A percentile compares a stretch with the other conserved stretches of the same genome.
Evolutionary conservation across 2,888 invertebrate genomes (phyloP).

Genomic region (Drosophila mettleri): DNA sequence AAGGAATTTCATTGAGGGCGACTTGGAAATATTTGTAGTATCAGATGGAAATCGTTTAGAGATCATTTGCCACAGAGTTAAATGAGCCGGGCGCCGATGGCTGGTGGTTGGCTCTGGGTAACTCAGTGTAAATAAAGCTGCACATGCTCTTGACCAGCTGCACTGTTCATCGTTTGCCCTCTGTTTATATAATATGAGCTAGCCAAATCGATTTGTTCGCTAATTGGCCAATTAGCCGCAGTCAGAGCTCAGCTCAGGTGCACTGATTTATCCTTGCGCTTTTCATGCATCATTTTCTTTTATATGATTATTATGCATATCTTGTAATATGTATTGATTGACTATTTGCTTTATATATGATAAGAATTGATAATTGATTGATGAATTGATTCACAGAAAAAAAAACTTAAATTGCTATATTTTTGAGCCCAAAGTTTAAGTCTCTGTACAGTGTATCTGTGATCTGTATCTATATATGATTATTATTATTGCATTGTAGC

Average conservation of each 20-base stretch:
- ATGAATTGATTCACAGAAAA: no score
- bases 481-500: no score
- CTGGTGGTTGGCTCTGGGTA: no score
- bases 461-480: no score
- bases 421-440: no score
- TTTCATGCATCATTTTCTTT: background rate
- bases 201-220: conserved; percentile 17
- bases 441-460: no score
- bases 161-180: background rate
- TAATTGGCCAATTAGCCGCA: conserved; percentile 24
- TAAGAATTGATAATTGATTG: no score
- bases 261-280: conserved; percentile 14
- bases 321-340: background rate
- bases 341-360: no score
- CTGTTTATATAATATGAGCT: background rate
- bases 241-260: conserved; percentile 16
- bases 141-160: background rate
- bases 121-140: no score
- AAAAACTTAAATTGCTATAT: no score
- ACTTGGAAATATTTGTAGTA: conserved; percentile 23
- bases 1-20: conserved; percentile 17
- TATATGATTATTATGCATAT: background rate
- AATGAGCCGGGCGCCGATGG: background rate
- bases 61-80: conserved; percentile 6
- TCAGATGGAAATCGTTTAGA: conserved; percentile 14